These are phyloP conservation scores for Cheilinus undulatus DNA, from an alignment of 2,113 vertebrate species.

Conservation along the genomic window DNA sequence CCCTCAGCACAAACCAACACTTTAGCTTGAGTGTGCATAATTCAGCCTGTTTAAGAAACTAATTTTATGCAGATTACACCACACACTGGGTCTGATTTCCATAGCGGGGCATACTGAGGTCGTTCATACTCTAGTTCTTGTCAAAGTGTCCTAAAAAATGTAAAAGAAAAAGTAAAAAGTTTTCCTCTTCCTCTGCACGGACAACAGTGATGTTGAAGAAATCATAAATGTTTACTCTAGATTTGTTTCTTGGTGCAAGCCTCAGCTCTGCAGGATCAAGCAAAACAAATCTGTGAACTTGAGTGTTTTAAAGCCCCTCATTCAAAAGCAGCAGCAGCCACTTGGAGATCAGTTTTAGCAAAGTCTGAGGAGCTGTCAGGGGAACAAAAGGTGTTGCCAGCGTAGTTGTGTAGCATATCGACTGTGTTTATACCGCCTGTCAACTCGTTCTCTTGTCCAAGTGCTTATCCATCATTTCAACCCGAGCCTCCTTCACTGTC, in stretches of 20 bases:
- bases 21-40: not conserved
- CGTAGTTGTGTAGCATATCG: conserved; percentile 64
- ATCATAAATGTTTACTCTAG: not conserved
- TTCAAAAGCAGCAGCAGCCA: conserved; percentile 29
- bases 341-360: conserved; percentile 58
- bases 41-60: not conserved
- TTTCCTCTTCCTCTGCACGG: too few relatives aligned
- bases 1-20: not conserved
- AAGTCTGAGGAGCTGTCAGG: conserved; percentile 52
- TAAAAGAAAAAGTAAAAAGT: too few relatives aligned
- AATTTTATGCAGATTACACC: not conserved
- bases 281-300: conserved; percentile 19
- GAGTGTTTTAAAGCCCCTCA: not conserved
- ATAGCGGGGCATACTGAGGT: not conserved
- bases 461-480: conserved; percentile 84
- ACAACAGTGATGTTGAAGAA: too few relatives aligned
- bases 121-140: not conserved
- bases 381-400: conserved; percentile 65
- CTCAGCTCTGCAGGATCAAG: not conserved
- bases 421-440: conserved; percentile 63
- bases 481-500: conserved; percentile 74
- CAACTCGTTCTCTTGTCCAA: conserved; percentile 75
- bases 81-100: not conserved
- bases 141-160: not conserved
- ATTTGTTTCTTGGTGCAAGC: not conserved